These are phyloP conservation scores for Zhengitettix transpicula DNA, from an alignment of 2,888 invertebrate species.

Conservation along the genomic window DNA sequence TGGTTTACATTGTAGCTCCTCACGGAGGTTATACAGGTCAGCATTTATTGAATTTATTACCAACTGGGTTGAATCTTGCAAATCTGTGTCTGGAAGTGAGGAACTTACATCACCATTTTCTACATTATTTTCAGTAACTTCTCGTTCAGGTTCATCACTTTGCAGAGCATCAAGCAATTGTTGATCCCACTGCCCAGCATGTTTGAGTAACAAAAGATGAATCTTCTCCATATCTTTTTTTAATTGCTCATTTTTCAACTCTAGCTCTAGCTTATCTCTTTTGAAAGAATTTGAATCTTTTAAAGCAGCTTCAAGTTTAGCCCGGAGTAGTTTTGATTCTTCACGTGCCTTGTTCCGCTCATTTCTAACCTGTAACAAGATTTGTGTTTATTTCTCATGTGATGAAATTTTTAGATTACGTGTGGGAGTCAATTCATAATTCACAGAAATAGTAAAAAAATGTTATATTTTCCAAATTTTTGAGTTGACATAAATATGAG, in stretches of 20 bases:
- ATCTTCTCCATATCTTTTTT: slow-evolving; percentile 67
- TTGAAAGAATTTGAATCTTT: slow-evolving; percentile 61
- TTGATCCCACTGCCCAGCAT: slow-evolving; percentile 49
- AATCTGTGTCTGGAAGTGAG: slow-evolving; percentile 11
- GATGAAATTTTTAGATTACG: not conserved
- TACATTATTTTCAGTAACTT: slow-evolving; percentile 21
- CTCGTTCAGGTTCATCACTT: slow-evolving; percentile 28
- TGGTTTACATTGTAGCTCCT: slow-evolving; percentile 5
- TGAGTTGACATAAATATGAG: too few species aligned
- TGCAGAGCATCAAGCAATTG: slow-evolving; percentile 31
- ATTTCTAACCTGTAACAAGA: slow-evolving; percentile 44
- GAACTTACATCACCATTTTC: slow-evolving; percentile 15
- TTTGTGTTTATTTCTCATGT: not conserved
- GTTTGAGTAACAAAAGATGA: slow-evolving; percentile 45
- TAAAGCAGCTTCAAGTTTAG: slow-evolving; percentile 58
- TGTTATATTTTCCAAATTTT: too few species aligned
- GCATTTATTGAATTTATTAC: slow-evolving; percentile 2
- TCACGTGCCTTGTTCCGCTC: slow-evolving; percentile 88
- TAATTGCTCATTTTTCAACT: slow-evolving; percentile 59
- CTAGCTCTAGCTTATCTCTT: slow-evolving; percentile 62
- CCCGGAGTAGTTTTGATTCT: slow-evolving; percentile 66
- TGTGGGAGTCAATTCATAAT: not conserved
- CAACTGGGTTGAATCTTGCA: slow-evolving; percentile 7
- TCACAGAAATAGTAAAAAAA: too few species aligned
- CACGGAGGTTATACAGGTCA: slow-evolving; percentile 7